Evolutionary conservation across 1,140 invertebrate genomes (phyloP).

Genomic region (Drosophila saltans): DNA sequence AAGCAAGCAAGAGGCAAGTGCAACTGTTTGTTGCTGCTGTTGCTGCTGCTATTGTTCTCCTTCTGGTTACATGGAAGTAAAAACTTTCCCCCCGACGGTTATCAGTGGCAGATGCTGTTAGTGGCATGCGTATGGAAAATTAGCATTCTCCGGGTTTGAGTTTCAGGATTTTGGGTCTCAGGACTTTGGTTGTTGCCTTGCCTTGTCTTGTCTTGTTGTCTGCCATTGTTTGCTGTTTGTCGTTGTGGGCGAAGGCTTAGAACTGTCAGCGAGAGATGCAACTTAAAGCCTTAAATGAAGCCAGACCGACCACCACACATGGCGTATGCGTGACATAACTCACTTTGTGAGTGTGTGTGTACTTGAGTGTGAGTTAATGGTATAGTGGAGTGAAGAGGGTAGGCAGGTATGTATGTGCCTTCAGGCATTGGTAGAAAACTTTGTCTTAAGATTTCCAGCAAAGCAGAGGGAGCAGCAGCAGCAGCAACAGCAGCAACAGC

Average conservation of each 20-base stretch:
- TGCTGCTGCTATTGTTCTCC: slow-evolving; percentile 17
- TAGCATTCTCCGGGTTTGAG: slow-evolving; percentile 66
- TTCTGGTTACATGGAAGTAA: slow-evolving; percentile 8
- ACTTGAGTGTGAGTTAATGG: too few species aligned
- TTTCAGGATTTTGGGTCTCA: slow-evolving; percentile 40
- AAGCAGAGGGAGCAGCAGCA: neutral
- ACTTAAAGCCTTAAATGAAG: slow-evolving; percentile 66
- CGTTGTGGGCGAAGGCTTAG: slow-evolving; percentile 49
- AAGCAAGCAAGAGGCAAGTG: slow-evolving; percentile 37
- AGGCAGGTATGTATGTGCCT: slow-evolving; percentile 2
- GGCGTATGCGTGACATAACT: slow-evolving; percentile 66
- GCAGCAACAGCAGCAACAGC: slow-evolving; percentile 18
- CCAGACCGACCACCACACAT: slow-evolving; percentile 45
- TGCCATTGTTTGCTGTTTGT: slow-evolving; percentile 53
- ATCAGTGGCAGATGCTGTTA: slow-evolving; percentile 61
- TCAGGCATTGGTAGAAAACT: slow-evolving; percentile 54
- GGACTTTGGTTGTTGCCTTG: slow-evolving; percentile 2
- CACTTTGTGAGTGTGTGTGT: slow-evolving; percentile 51
- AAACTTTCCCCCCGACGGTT: slow-evolving; percentile 28
- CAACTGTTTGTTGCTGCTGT: slow-evolving; percentile 34
- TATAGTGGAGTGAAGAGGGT: neutral
- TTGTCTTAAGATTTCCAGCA: slow-evolving; percentile 59
- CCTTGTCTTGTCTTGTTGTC: slow-evolving; percentile 46
- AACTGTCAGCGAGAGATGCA: slow-evolving; percentile 58
- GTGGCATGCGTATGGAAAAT: slow-evolving; percentile 54